Base-by-base conservation (phyloP, 2,113 vertebrate species). In the Tychaedon coryphoeus region DNA sequence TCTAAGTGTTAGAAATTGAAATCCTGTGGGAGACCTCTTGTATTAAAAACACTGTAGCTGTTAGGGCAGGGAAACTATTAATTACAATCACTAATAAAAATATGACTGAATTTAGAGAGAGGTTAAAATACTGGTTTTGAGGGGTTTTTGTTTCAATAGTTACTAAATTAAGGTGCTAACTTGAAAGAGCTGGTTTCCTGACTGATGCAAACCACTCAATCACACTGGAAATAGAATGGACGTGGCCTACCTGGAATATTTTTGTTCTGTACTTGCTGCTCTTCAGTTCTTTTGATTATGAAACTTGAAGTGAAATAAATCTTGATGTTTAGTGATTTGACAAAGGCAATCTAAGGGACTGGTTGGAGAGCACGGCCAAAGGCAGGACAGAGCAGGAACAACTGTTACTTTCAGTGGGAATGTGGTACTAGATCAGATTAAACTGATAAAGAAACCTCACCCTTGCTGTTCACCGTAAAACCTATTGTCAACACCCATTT, bases 401-500 rank as follows among this genome's bases (percentile, higher is more conserved):
- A 73, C 38, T 66, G 50, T 78, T 94, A 19, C 54, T 93, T 91
- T 81, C 0, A 6, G 50, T 94, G 45, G 36, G 50, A 88, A 79
- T 69, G 71, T 53, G 53, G 45, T 53, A 57, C 79, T 57, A 57
- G 29, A 83, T 92, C 9, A 13, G 14, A 65, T 92, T 57, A 85
- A 95, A 94, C 57, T 45, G 66, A 86, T 92, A 90, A 92, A 38
- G 36, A 94, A 95, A 75, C 88, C 18, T 0, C 85, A 50, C 62
- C 78, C 58, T 83, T 85, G 50, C 24, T 69, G 40, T 78, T 93
- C 92, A 56, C 66, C 53, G 25, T 53, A 94, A 86, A 92, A 60
- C 50, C 58, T 79, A 58, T 86, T 95, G 92, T 92, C 93, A 93
- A 69, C 64, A 92, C 19, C 31, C 2, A 0, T 90, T 95, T 94